Percentiles rank a stretch among this genome's conserved stretches.
Conservation (phyloP, 2,113 vertebrate genomes). For the Sebastes fasciatus region DNA sequence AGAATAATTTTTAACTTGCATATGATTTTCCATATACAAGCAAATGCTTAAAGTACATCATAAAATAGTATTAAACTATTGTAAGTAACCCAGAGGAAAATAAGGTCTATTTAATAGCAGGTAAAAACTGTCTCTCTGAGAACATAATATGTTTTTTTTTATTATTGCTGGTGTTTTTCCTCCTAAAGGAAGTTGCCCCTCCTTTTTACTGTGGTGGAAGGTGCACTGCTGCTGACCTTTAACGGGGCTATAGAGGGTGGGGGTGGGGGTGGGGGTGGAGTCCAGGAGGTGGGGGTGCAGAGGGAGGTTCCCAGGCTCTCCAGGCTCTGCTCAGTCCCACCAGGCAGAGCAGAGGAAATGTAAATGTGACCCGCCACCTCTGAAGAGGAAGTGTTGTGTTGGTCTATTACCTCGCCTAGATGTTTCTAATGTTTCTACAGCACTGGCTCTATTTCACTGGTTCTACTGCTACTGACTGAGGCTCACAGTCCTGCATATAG, state of each 20-base stretch:
- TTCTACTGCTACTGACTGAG: neutral
- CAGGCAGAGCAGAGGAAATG: slow-evolving; percentile 59
- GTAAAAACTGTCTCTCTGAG: neutral
- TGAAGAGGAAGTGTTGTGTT: slow-evolving; percentile 38
- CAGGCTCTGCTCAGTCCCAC: slow-evolving; percentile 32
- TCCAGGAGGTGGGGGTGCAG: slow-evolving; percentile 2
- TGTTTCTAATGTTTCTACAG: slow-evolving; percentile 1
- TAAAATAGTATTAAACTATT: neutral
- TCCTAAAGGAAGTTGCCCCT: neutral
- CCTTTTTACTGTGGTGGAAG: neutral
- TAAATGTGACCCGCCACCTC: slow-evolving; percentile 72
- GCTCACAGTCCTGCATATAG: neutral
- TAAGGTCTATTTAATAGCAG: too few relatives aligned
- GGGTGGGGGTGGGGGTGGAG: neutral
- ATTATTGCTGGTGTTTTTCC: neutral
- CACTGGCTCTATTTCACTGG: neutral
- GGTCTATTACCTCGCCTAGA: neutral
- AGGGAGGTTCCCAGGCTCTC: slow-evolving; percentile 18
- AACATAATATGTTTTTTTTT: neutral
- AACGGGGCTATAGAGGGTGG: neutral
- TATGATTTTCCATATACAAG: neutral
- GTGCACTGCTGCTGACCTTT: slow-evolving; percentile 42
- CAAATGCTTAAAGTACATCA: neutral
- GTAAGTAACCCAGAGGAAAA: neutral
- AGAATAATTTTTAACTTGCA: neutral